Evolutionary conservation across 2,797 vertebrate species (phyloP), one percentile per base, ranked within the genome.

Genomic region (Mus caroli): DNA sequence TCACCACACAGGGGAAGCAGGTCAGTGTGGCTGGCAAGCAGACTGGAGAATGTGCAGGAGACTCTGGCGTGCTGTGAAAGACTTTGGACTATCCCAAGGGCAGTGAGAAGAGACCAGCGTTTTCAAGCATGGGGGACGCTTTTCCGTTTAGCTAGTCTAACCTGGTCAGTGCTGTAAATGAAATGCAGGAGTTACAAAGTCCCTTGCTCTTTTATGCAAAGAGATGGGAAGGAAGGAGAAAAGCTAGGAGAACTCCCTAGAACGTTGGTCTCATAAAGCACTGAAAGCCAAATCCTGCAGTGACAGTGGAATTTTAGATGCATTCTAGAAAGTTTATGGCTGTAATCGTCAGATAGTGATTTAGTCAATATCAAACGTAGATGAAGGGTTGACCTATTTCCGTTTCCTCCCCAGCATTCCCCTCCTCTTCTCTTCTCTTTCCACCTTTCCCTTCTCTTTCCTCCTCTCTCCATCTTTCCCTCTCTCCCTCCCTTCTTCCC

Each of bases 351-450:
- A 73, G 52, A 89, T 52, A n/a, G 60, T 52, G 20, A 92, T 88
- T 96, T 83, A 75, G 62, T 94, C n/a, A 88, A 8, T 40, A 13
- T 90, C 28, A 88, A 58, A 73, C 31, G 60, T 4, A 85, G 80
- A 80, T 62, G 40, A 9, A 46, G 43, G 40, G 22, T 90, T 64
- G 19, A 6, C 9, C 20, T 52, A 69, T 40, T 76, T 22, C 26
- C 4, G 46, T 46, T 34, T 28, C 3, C 28, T n/a, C 3, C 26
- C 24, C 37, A 17, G 64, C 6, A 4, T 69, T 34, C 34, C 31
- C 67, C 67, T n/a, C 67, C 34, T 14, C 67, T 69, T 62, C 58
- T 31, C 8, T 15, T 43, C 37, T 15, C 6, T 82, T 56, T 24
- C 6, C 17, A 31, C 22, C 11, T 85, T 34, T 14, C 64, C 13